Evolutionary conservation across 2,888 invertebrate species (phyloP), one percentile per base, ranked within the genome.

Genomic region (Cerceris rybyensis): DNA sequence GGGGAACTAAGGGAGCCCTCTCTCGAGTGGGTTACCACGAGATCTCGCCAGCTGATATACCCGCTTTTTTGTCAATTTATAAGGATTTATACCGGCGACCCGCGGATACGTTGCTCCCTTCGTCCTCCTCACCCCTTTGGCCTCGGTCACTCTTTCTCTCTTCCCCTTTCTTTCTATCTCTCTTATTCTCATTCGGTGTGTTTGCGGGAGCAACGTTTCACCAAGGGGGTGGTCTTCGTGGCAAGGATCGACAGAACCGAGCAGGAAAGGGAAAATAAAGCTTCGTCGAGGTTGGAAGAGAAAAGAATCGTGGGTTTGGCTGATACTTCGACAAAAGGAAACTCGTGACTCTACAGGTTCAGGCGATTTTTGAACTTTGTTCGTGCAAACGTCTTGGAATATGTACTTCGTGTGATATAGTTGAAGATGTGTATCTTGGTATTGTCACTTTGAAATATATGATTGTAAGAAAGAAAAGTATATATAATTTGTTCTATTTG

Each of bases 11-110:
- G 76, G 73, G 77, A 77, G 68, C 64, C 81, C 73, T 68, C 28
- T 28, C 28, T 76, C 83, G 85, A 84, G 86, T 86, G 88, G 87
- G 84, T 87, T 87, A 88, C 87, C 87, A 78, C 81, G 86, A 91
- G 91, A 91, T 91, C 88, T 83, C 85, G 81, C 78, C 85, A 79
- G 75, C 82, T 74, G 91, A 91, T 91, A 91, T 84, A 86, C 78
- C 82, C 75, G 86, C 87, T 90, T 89, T 90, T 90, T 90, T 90
- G 90, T 91, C 91, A 90, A 91, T 91, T 91, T 91, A 91, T 91
- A 90, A 91, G 89, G 90, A 91, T 91, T 91, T 91, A 91, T 91
- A 90, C 86, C 83, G 79, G 83, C 86, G 86, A 85, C 75, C 76
- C 83, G 85, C 84, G 86, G 84, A 83, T 83, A 82, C 82, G 75